Conservation (phyloP, 2,797 vertebrate species). For the Cygnus olor region DNA sequence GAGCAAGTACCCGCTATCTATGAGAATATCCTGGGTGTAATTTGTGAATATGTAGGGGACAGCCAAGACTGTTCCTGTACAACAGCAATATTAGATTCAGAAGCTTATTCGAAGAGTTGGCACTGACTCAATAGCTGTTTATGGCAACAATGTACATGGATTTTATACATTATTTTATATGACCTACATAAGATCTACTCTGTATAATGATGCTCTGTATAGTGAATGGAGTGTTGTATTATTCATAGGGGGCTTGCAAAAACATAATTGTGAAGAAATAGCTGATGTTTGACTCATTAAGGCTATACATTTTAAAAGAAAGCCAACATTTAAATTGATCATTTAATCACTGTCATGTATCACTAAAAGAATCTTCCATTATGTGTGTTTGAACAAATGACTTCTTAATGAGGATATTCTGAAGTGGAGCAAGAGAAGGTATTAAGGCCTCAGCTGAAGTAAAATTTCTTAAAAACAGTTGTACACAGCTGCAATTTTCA, state of each 20-base stretch:
- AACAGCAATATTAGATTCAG: background rate
- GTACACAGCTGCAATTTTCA: background rate
- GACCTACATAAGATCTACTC: background rate
- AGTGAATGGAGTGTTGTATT: background rate
- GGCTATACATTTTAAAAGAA: background rate
- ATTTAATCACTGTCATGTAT: slow-evolving; percentile 8
- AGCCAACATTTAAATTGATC: background rate
- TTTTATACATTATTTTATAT: background rate
- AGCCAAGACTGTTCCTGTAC: background rate
- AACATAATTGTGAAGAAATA: slow-evolving; percentile 3
- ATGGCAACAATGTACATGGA: background rate
- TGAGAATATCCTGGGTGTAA: background rate
- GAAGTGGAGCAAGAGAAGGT: background rate
- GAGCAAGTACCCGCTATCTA: background rate
- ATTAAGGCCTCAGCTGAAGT: background rate
- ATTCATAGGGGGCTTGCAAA: background rate
- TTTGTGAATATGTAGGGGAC: background rate
- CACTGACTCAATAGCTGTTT: background rate
- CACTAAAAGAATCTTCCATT: background rate
- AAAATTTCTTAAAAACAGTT: background rate
- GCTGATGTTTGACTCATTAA: background rate
- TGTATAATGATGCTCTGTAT: background rate
- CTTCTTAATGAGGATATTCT: slow-evolving; percentile 22
- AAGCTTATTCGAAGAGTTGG: background rate
- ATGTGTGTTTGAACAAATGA: background rate